Conservation (phyloP, 2,113 vertebrate genomes). For the Puma concolor region DNA sequence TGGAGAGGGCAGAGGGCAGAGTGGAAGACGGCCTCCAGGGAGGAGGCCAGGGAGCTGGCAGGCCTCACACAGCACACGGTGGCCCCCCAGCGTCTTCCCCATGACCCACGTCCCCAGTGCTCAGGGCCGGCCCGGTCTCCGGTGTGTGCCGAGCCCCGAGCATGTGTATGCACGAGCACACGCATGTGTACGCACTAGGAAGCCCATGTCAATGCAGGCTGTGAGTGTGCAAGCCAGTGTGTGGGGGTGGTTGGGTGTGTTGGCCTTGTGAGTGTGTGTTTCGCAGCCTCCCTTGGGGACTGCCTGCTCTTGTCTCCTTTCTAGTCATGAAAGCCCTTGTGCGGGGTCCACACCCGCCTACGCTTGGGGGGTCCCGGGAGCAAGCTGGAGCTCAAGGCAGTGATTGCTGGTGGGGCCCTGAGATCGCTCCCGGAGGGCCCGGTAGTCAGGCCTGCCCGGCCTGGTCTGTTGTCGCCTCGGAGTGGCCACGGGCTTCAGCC, state of each 20-base stretch:
- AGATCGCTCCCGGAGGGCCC: background rate
- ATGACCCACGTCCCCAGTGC: slow-evolving; percentile 75
- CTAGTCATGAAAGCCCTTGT: background rate
- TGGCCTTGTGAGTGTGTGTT: background rate
- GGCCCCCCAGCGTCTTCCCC: slow-evolving; percentile 71
- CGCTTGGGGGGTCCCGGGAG: background rate
- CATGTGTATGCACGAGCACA: background rate
- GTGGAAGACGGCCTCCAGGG: slow-evolving; percentile 80
- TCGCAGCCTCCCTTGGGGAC: background rate
- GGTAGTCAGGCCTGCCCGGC: background rate
- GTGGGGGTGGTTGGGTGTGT: background rate
- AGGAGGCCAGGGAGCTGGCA: slow-evolving; percentile 76
- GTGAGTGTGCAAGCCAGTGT: background rate
- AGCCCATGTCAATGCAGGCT: background rate
- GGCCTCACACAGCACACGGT: slow-evolving; percentile 72
- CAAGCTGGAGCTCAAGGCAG: background rate
- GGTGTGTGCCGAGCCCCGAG: background rate
- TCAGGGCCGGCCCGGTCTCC: fast-evolving
- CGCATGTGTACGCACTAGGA: background rate
- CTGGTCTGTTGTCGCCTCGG: too few relatives aligned
- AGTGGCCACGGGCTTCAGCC: fast-evolving
- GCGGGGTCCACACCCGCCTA: background rate
- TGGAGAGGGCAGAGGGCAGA: slow-evolving; percentile 82
- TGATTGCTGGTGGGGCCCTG: fast-evolving
- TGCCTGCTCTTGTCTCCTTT: background rate